Conservation (phyloP, 2,888 invertebrate genomes). For the Lasioglossum lativentre region DNA sequence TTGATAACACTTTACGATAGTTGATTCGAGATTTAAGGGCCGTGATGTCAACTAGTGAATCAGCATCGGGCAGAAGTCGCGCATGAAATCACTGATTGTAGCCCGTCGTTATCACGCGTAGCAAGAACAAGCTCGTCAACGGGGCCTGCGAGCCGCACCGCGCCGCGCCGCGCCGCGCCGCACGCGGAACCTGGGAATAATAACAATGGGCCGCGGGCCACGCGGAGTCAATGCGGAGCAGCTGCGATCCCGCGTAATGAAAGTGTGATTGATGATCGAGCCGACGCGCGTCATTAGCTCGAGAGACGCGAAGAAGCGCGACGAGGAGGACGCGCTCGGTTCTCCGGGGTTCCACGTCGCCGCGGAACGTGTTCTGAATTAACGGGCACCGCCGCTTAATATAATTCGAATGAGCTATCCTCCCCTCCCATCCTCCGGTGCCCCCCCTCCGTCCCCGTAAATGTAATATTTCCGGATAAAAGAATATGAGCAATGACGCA, state of each 20-base stretch:
- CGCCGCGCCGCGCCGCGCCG: no score
- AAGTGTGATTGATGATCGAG: conserved; percentile 84
- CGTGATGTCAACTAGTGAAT: conserved; percentile 6
- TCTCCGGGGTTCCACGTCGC: conserved; percentile 37
- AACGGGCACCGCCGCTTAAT: conserved; percentile 55
- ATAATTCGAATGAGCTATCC: conserved; percentile 52
- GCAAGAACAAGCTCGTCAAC: conserved; percentile 39
- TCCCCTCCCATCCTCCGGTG: not conserved
- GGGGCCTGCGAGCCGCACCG: no score
- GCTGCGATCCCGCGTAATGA: conserved; percentile 83
- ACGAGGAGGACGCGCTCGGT: conserved; percentile 48
- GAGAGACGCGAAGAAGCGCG: conserved; percentile 68
- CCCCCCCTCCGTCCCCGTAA: not conserved
- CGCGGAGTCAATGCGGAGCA: conserved; percentile 79
- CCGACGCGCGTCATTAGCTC: conserved; percentile 81
- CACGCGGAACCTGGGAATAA: conserved; percentile 68
- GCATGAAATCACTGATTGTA: conserved; percentile 53
- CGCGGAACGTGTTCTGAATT: conserved; percentile 64
- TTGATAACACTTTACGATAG: not conserved
- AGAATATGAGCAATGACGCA: conserved; percentile 44
- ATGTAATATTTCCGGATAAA: conserved; percentile 49
- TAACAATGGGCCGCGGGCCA: conserved; percentile 80
- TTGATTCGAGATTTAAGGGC: conserved; percentile 7
- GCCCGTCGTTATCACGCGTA: conserved; percentile 46
- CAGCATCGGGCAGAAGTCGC: conserved; percentile 29